Base-by-base conservation (phyloP, 2,113 vertebrate species). In the Colistium nudipinnis region DNA sequence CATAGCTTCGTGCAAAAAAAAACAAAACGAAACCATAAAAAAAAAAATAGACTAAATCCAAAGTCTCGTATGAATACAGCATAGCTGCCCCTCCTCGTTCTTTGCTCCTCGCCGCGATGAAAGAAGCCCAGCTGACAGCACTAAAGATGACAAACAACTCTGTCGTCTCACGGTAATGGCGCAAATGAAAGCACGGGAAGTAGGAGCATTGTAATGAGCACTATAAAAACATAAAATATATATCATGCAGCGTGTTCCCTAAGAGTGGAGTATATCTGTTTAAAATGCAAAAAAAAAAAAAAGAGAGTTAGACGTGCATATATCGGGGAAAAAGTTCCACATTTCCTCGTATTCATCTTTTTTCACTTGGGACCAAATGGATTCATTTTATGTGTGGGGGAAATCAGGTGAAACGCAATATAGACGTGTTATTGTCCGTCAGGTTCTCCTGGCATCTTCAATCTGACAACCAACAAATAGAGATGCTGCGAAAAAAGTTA, bases 101-200 rank as follows among this genome's bases (percentile, higher is more conserved):
- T 48, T 67, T 76, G 70, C 83, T 85, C 81, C 70, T 86, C 68
- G 47, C 35, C 54, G 76, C 59, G 81, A 76, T 57, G 78, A 88
- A 84, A 75, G 76, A 65, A 81, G 39, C 68, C 24, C 64, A 8
- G 57, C 56, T 28, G 61, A 62, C 74, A 57, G 70, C 33, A 49
- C 61, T 78, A 66, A 80, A 76, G 81, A 87, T 84, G 86, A 88
- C 80, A 86, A 87, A 86, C 83, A 71, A 45, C 73, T 57, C 75
- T 78, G 81, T 89, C 80, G 71, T 84, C 54, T 65, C 69, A n/a
- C 38, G 1, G 62, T 77, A 61, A 79, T 81, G 24, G 67, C 59
- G 63, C 36, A 66, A 60, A 71, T 62, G 65, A 74, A 81, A 72
- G 66, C 41, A 51, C 62, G 54, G 61, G 35, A 73, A 67, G 53